These are phyloP conservation scores for Anastrepha obliqua DNA, from an alignment of 1,140 invertebrate species.

Conservation along the genomic window DNA sequence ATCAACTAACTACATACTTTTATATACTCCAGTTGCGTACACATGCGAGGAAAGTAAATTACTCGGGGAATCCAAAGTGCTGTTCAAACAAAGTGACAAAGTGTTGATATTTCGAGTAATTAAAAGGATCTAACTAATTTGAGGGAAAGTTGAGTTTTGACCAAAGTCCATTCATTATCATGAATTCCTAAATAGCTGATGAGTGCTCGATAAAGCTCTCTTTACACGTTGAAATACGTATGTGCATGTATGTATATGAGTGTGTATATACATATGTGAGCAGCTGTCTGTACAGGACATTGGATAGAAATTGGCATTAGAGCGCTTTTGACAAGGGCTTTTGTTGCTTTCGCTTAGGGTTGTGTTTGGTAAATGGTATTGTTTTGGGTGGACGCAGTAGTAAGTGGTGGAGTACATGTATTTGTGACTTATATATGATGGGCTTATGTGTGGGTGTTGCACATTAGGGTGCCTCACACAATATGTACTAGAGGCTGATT, in stretches of 20 bases:
- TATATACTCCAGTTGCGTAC: no score
- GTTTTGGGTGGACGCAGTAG: neutral
- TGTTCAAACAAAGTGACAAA: slow-evolving; percentile 62
- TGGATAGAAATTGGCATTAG: neutral
- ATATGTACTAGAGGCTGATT: no score
- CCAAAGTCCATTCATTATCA: slow-evolving; percentile 71
- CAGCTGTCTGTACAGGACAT: neutral
- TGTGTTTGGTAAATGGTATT: neutral
- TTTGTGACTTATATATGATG: no score
- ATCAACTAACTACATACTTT: neutral
- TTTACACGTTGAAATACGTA: neutral
- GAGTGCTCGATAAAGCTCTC: slow-evolving; percentile 57
- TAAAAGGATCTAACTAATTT: slow-evolving; percentile 72
- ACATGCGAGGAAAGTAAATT: no score
- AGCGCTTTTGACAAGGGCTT: neutral
- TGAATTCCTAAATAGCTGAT: slow-evolving; percentile 66
- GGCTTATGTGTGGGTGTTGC: no score
- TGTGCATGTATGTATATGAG: neutral
- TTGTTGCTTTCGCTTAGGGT: neutral
- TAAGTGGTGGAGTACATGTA: neutral
- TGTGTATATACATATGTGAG: no score
- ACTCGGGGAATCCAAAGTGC: no score
- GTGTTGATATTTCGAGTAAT: slow-evolving; percentile 72
- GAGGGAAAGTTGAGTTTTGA: slow-evolving; percentile 66
- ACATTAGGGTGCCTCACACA: no score